These are phyloP conservation scores for Notospermus geniculatus DNA, from an alignment of 1,140 invertebrate genomes.

Conservation along the genomic window DNA sequence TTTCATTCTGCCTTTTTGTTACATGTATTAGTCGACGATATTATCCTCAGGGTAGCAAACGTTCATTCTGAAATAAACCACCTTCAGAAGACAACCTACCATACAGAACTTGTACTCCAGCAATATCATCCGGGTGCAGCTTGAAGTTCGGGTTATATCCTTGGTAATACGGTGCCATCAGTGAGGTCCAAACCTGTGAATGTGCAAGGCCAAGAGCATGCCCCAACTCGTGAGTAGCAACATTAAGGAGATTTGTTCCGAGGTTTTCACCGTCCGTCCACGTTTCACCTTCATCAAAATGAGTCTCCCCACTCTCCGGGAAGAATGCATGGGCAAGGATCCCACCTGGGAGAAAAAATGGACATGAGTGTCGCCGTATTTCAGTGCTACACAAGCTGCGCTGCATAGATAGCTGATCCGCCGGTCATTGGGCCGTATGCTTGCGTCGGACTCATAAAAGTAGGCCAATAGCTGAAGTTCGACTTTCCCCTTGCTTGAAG, in stretches of 20 bases:
- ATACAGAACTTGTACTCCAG: constrained; percentile 67
- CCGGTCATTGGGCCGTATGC: too few species aligned
- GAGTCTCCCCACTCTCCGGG: constrained; percentile 69
- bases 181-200: constrained; percentile 46
- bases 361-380: too few species aligned
- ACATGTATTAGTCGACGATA: too few species aligned
- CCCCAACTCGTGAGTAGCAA: constrained; percentile 57
- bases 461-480: too few species aligned
- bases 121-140: constrained; percentile 81
- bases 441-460: too few species aligned
- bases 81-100: too few species aligned
- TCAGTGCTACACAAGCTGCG: too few species aligned
- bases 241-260: constrained; percentile 53
- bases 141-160: constrained; percentile 66
- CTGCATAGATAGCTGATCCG: too few species aligned
- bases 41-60: too few species aligned
- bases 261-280: constrained; percentile 58
- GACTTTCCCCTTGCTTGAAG: too few species aligned
- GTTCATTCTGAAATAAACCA: too few species aligned
- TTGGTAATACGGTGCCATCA: constrained; percentile 61
- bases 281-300: constrained; percentile 87
- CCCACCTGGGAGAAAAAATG: constrained; percentile 59
- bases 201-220: constrained; percentile 57
- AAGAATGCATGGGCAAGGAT: constrained; percentile 88
- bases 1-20: too few species aligned